These are phyloP conservation scores for Scaptomyza cyrtandrae DNA, from an alignment of 2,888 invertebrate species.

Conservation along the genomic window DNA sequence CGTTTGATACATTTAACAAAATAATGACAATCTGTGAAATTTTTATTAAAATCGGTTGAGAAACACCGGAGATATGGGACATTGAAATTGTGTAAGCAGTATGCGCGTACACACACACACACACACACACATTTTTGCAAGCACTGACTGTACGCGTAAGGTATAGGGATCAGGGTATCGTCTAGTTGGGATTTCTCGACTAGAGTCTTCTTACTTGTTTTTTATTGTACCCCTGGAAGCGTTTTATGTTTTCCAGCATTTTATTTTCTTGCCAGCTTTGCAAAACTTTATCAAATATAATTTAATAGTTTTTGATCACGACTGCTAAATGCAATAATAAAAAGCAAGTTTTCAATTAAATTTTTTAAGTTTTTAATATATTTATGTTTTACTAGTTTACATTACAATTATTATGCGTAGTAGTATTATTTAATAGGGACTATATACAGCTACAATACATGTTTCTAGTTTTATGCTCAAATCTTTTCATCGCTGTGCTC, in stretches of 20 bases:
- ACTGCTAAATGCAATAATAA: not conserved
- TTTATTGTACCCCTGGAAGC: not conserved
- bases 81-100: no score
- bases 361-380: not conserved
- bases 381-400: not conserved
- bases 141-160: no score
- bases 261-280: not conserved
- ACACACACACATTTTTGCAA: no score
- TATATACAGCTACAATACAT: conserved; percentile 14
- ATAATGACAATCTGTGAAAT: no score
- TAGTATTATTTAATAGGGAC: conserved; percentile 10
- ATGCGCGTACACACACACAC: no score
- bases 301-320: not conserved
- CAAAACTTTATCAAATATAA: not conserved
- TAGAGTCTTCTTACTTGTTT: no score
- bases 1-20: no score
- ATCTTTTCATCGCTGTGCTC: conserved; percentile 5
- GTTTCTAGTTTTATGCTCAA: not conserved
- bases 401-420: conserved; percentile 2
- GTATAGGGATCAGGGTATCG: no score
- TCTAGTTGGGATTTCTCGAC: no score
- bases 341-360: not conserved
- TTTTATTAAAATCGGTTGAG: no score
- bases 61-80: no score
- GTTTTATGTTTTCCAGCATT: not conserved